Evolutionary conservation across 2,113 vertebrate genomes (phyloP).

Genomic region (Chrysochloris asiatica): DNA sequence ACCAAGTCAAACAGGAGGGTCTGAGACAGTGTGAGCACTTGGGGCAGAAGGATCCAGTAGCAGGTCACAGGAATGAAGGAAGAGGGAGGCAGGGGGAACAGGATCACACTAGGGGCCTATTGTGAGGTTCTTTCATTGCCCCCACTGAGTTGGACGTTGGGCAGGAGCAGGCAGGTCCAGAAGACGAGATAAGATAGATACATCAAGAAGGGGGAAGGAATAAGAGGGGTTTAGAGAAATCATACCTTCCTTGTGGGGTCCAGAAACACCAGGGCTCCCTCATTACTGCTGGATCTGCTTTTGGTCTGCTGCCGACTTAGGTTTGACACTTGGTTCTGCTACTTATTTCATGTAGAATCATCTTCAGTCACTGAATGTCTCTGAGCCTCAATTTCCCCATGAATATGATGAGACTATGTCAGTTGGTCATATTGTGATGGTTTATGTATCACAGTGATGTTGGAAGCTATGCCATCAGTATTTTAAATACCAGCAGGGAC

Average conservation of each 20-base stretch:
- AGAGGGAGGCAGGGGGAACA: background rate
- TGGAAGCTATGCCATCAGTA: background rate
- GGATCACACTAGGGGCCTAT: background rate
- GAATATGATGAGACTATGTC: background rate
- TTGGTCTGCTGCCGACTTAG: background rate
- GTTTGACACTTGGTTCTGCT: background rate
- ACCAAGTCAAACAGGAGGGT: background rate
- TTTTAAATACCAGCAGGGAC: background rate
- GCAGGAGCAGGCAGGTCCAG: background rate
- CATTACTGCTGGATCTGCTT: background rate
- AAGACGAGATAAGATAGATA: fast-evolving
- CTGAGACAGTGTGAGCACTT: background rate
- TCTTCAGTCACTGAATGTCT: background rate
- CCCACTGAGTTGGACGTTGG: background rate
- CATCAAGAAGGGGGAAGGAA: background rate
- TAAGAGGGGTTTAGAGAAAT: fast-evolving
- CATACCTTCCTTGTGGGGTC: background rate
- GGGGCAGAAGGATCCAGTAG: background rate
- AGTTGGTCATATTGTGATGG: background rate
- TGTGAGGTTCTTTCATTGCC: background rate
- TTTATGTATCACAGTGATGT: background rate
- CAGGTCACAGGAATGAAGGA: background rate
- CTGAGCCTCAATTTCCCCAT: background rate
- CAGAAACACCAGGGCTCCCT: background rate
- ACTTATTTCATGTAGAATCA: too few species aligned